Evolutionary conservation across 2,113 vertebrate genomes (phyloP).

Genomic region (Centropus unirufus): DNA sequence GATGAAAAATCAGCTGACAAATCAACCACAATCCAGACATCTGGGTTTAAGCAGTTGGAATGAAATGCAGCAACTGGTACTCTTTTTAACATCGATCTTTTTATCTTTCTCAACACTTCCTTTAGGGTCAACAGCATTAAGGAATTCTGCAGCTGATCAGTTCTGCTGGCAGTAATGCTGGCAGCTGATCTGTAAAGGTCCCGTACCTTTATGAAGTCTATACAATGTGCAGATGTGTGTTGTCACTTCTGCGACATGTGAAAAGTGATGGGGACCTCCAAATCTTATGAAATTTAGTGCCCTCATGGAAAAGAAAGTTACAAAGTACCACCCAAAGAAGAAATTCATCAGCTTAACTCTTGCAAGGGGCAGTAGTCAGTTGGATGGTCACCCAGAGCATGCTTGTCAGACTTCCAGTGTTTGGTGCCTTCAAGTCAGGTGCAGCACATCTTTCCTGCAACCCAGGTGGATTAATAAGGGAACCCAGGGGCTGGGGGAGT

Average conservation of each 20-base stretch:
- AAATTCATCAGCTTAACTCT: background rate
- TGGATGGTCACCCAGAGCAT: accelerated
- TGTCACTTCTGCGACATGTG: background rate
- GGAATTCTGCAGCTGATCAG: background rate
- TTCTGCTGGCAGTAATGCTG: background rate
- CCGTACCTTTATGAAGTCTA: background rate
- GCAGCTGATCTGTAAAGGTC: background rate
- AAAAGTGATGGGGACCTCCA: background rate
- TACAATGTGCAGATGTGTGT: background rate
- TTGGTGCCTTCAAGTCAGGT: background rate
- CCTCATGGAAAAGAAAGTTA: background rate
- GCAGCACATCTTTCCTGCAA: background rate
- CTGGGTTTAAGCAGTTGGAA: background rate
- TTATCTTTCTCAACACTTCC: background rate
- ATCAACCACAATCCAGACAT: background rate
- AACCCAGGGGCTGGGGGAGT: background rate
- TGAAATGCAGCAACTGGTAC: background rate
- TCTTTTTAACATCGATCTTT: background rate
- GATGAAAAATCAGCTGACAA: too few species aligned
- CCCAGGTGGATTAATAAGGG: background rate
- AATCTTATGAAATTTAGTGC: background rate
- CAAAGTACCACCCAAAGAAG: background rate
- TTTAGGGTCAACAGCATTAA: background rate
- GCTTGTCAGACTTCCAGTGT: background rate
- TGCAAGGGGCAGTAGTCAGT: background rate